These are phyloP conservation scores for Macrostomum lignano DNA, from an alignment of 1,140 invertebrate genomes.

Conservation along the genomic window DNA sequence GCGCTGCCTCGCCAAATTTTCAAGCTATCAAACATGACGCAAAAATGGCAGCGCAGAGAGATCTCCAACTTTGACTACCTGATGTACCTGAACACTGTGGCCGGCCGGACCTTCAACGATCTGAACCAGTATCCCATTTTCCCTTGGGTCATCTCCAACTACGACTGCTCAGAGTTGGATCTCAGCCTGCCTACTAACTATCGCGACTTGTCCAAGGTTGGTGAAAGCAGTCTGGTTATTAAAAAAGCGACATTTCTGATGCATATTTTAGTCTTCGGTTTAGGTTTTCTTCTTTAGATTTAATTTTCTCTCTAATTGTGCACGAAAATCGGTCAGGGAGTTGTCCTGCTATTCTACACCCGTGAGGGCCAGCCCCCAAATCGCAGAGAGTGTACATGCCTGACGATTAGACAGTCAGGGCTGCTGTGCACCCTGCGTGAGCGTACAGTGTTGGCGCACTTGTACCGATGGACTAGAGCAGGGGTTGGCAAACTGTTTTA, in stretches of 20 bases:
- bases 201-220: constrained; percentile 77
- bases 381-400: too few relatives aligned
- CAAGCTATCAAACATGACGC: constrained; percentile 93
- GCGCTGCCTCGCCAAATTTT: constrained; percentile 91
- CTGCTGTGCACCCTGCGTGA: too few relatives aligned
- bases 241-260: neutral
- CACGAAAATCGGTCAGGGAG: too few relatives aligned
- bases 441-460: too few relatives aligned
- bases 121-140: constrained; percentile 96
- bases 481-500: too few relatives aligned
- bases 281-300: too few relatives aligned
- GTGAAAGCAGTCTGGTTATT: constrained; percentile 1
- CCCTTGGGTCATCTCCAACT: constrained; percentile 93
- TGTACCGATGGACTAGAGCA: too few relatives aligned
- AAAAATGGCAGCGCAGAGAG: constrained; percentile 89
- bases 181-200: constrained; percentile 83
- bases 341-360: too few relatives aligned
- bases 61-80: constrained; percentile 98
- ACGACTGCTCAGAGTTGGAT: constrained; percentile 65
- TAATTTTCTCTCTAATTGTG: too few relatives aligned
- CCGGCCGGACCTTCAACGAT: constrained; percentile 89
- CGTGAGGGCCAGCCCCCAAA: too few relatives aligned
- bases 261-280: too few relatives aligned
- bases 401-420: too few relatives aligned
- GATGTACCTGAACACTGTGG: constrained; percentile 97